phyloP scores from a whole-genome alignment of 2,888 invertebrate genomes.

The Pseudoips prasinana region DNA sequence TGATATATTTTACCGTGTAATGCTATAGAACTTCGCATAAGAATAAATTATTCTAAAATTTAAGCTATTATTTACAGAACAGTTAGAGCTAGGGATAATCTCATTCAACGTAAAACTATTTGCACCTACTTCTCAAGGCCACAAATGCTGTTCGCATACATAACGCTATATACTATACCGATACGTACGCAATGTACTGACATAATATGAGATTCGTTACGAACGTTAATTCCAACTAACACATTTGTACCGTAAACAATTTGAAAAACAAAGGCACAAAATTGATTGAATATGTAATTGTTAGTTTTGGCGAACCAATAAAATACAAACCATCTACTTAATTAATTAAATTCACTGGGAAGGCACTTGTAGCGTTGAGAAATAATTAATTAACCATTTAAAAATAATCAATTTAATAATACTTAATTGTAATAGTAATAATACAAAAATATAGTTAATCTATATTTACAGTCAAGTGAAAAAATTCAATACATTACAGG shows the following conservation, averaged over 20 bases:
- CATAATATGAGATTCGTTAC: slow-evolving; percentile 50
- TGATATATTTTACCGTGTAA: slow-evolving; percentile 39
- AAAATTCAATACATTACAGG: slow-evolving; percentile 59
- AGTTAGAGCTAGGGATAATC: slow-evolving; percentile 71
- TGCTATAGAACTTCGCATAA: slow-evolving; percentile 55
- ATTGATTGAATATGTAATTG: slow-evolving; percentile 1
- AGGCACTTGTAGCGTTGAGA: slow-evolving; percentile 65
- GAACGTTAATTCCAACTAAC: slow-evolving; percentile 32
- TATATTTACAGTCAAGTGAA: slow-evolving; percentile 72
- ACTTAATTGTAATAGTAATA: slow-evolving; percentile 62
- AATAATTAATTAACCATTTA: slow-evolving; percentile 51
- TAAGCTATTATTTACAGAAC: slow-evolving; percentile 71
- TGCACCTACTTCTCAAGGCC: slow-evolving; percentile 60
- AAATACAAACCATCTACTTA: slow-evolving; percentile 28
- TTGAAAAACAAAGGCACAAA: slow-evolving; percentile 4
- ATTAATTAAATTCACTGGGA: slow-evolving; percentile 28
- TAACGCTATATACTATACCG: background rate
- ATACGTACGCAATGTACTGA: slow-evolving; percentile 22
- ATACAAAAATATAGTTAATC: slow-evolving; percentile 76
- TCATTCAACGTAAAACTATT: slow-evolving; percentile 66
- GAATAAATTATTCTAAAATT: slow-evolving; percentile 55
- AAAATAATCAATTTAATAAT: slow-evolving; percentile 58
- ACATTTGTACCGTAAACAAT: slow-evolving; percentile 7
- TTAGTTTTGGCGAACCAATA: slow-evolving; percentile 3
- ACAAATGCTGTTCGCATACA: slow-evolving; percentile 36